Percentiles rank a stretch among this genome's conserved stretches.
phyloP scores from a whole-genome alignment of 2,888 invertebrate species.

The Fissipunctia ypsillon region DNA sequence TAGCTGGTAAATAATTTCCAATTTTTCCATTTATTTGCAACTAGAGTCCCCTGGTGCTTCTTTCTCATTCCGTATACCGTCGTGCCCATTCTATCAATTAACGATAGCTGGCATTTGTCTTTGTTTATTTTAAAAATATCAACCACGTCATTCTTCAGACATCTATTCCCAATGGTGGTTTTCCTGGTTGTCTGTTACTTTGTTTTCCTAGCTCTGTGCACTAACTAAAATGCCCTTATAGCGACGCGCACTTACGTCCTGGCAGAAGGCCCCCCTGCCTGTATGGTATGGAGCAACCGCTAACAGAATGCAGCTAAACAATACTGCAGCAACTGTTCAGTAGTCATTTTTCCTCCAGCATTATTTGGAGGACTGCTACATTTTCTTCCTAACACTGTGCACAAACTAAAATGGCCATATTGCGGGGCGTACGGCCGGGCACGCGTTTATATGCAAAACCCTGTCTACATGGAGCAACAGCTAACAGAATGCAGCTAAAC shows the following conservation, averaged over 20 bases:
- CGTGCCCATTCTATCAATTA: not conserved
- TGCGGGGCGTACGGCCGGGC: conserved; percentile 36
- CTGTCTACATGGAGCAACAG: conserved; percentile 57
- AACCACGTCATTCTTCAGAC: not conserved
- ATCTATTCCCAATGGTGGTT: not conserved
- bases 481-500: conserved; percentile 67
- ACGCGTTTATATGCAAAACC: conserved; percentile 65
- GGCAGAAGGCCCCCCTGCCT: conserved; percentile 12
- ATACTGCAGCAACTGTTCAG: no score
- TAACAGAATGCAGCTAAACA: no score
- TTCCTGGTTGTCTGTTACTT: not conserved
- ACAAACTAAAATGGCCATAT: conserved; percentile 54
- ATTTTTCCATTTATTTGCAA: not conserved
- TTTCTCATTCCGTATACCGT: not conserved
- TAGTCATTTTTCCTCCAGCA: not conserved
- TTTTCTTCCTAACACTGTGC: conserved; percentile 21
- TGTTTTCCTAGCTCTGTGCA: not conserved
- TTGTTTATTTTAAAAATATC: not conserved
- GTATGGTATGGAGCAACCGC: not conserved
- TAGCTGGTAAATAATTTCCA: not conserved
- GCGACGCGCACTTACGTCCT: not conserved
- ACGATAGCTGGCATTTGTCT: not conserved
- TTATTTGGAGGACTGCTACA: not conserved
- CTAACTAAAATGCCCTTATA: not conserved
- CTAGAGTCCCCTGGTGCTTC: not conserved